Conservation (phyloP, 2,113 vertebrate genomes). For the Platysteira castanea region DNA sequence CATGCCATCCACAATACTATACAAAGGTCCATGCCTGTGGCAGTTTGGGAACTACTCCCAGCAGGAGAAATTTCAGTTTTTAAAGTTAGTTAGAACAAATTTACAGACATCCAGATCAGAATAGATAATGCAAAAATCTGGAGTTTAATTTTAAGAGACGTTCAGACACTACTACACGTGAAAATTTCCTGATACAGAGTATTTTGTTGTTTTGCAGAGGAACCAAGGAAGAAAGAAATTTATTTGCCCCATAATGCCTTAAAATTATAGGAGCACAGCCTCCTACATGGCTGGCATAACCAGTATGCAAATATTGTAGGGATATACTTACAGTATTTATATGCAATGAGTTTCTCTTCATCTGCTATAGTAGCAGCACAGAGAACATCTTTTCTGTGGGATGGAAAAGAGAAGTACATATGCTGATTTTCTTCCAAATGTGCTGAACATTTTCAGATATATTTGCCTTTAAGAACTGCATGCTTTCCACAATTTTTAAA, state of each 20-base stretch:
- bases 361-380: neutral
- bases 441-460: neutral
- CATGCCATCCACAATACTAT: conserved; percentile 67
- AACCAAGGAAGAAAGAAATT: neutral
- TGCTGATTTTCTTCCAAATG: neutral
- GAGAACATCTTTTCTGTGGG: neutral
- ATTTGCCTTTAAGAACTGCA: neutral
- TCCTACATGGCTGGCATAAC: neutral
- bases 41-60: conserved; percentile 63
- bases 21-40: conserved; percentile 65
- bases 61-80: conserved; percentile 40
- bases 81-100: conserved; percentile 32
- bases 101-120: neutral
- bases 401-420: neutral
- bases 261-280: neutral
- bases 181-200: neutral
- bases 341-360: neutral
- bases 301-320: neutral
- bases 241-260: neutral
- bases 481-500: neutral
- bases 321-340: neutral
- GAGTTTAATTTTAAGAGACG: neutral
- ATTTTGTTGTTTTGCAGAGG: neutral
- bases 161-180: neutral
- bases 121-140: neutral